These are phyloP conservation scores for Cremastobaeus sp. DNA, from an alignment of 2,888 invertebrate species.

Conservation along the genomic window DNA sequence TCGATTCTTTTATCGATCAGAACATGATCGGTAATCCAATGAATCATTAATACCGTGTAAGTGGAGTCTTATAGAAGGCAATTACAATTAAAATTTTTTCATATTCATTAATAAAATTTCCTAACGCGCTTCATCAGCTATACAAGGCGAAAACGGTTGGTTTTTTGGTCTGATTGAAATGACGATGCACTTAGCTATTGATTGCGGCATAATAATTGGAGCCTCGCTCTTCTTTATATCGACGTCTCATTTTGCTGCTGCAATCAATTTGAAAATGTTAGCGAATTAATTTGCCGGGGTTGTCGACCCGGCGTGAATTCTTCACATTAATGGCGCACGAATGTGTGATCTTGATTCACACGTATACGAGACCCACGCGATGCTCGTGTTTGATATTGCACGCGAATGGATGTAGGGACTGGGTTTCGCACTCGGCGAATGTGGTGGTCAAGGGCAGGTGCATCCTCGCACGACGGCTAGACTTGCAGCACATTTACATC, in stretches of 20 bases:
- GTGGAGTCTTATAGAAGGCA: no score
- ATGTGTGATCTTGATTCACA: conserved; percentile 37
- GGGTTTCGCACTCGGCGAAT: conserved; percentile 45
- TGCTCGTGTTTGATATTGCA: conserved; percentile 45
- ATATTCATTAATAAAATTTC: no score
- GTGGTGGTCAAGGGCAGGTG: conserved; percentile 60
- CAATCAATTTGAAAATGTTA: conserved; percentile 21
- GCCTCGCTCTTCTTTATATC: conserved; percentile 4
- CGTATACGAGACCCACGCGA: conserved; percentile 43
- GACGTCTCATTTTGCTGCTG: conserved; percentile 16
- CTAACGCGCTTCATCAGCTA: no score
- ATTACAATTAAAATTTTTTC: no score
- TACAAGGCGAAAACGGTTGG: no score
- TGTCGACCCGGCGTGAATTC: conserved; percentile 13
- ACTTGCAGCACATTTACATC: conserved; percentile 25
- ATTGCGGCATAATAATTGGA: not conserved
- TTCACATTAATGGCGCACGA: not conserved
- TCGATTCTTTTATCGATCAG: no score
- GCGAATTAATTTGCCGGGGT: conserved; percentile 16
- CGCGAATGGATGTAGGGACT: conserved; percentile 54
- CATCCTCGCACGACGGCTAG: conserved; percentile 56
- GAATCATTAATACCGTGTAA: no score
- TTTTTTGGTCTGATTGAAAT: no score
- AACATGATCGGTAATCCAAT: no score
- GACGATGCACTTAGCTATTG: not conserved